These are phyloP conservation scores for Drosophila histrio DNA, from an alignment of 2,888 invertebrate genomes.

Conservation along the genomic window DNA sequence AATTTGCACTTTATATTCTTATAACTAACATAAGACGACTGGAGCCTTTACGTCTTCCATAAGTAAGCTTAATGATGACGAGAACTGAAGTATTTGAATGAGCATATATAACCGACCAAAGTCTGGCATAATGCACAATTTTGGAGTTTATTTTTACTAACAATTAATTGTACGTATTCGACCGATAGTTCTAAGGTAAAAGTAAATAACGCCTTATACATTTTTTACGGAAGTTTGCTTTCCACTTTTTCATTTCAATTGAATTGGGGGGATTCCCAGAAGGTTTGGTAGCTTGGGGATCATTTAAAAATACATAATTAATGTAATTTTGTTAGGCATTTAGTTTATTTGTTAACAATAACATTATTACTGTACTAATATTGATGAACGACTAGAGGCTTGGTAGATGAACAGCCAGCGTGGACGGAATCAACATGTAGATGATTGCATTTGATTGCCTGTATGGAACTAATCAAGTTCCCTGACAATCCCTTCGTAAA, in stretches of 20 bases:
- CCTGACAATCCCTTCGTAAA: constrained; percentile 33
- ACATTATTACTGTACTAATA: constrained; percentile 46
- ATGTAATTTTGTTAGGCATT: constrained; percentile 32
- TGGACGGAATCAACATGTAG: constrained; percentile 68
- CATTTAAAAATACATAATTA: not conserved
- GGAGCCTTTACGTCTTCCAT: constrained; percentile 42
- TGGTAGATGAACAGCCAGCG: constrained; percentile 45
- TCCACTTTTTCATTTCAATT: not conserved
- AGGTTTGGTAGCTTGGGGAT: not conserved
- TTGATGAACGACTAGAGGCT: constrained; percentile 63
- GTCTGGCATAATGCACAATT: constrained; percentile 37
- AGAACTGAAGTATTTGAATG: constrained; percentile 47
- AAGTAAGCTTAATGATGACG: constrained; percentile 18
- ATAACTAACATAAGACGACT: constrained; percentile 30
- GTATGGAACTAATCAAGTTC: no score
- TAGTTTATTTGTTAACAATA: constrained; percentile 60
- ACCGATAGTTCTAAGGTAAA: constrained; percentile 39
- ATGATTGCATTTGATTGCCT: constrained; percentile 24
- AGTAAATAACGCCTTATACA: constrained; percentile 40
- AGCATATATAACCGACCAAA: constrained; percentile 40
- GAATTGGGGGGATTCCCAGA: not conserved
- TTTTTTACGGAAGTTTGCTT: constrained; percentile 27
- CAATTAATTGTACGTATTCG: constrained; percentile 41
- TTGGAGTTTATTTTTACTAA: constrained; percentile 48
- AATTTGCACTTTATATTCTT: constrained; percentile 20